Conservation (phyloP, 2,797 vertebrate genomes). For the Psittacula echo region DNA sequence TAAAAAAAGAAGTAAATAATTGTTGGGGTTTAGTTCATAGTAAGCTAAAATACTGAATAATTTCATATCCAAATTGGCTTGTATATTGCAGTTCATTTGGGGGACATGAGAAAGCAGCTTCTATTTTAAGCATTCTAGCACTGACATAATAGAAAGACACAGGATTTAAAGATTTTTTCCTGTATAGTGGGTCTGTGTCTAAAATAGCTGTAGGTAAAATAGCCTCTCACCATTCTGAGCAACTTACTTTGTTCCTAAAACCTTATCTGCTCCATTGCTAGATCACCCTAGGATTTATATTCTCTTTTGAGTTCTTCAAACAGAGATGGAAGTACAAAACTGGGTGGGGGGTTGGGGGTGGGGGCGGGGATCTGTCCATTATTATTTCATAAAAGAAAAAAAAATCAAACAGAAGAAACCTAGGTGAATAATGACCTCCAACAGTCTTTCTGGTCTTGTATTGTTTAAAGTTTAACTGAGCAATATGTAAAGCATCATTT, state of each 20-base stretch:
- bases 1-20: background rate
- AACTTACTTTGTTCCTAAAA: background rate
- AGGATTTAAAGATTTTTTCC: background rate
- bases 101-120: background rate
- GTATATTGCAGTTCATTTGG: conserved; percentile 3
- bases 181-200: background rate
- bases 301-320: background rate
- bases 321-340: background rate
- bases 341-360: too few species aligned
- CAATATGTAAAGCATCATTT: background rate
- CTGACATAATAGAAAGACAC: background rate
- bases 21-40: conserved; percentile 14
- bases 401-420: background rate
- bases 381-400: background rate
- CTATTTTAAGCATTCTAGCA: conserved; percentile 29
- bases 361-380: background rate
- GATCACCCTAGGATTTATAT: background rate
- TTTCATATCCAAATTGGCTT: conserved; percentile 12
- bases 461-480: background rate
- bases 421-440: background rate
- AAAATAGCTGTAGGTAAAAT: background rate
- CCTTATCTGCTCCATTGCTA: background rate
- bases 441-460: background rate
- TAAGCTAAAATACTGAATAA: conserved; percentile 24
- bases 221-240: background rate